These are phyloP conservation scores for Corythoichthys haematopterus DNA, from an alignment of 2,113 vertebrate genomes.

Conservation along the genomic window DNA sequence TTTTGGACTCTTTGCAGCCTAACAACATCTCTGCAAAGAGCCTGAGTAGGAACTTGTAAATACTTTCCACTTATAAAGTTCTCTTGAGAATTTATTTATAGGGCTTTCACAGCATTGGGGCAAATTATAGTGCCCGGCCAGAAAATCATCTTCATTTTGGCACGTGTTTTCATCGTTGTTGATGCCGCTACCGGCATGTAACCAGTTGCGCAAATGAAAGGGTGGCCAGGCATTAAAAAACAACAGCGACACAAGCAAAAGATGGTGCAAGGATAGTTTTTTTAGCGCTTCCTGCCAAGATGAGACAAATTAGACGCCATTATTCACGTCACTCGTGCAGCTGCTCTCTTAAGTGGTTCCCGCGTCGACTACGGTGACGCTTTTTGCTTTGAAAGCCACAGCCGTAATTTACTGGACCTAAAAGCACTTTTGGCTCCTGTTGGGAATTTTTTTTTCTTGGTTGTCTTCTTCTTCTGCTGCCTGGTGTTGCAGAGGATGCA, in stretches of 20 bases:
- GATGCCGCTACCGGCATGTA: slow-evolving; percentile 40
- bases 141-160: slow-evolving; percentile 52
- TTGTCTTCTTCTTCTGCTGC: slow-evolving; percentile 6
- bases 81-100: slow-evolving; percentile 62
- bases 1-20: slow-evolving; percentile 39
- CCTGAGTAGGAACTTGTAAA: slow-evolving; percentile 47
- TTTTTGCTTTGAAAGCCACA: slow-evolving; percentile 72
- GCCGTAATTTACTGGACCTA: slow-evolving; percentile 66
- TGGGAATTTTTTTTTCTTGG: slow-evolving; percentile 44
- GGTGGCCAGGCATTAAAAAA: slow-evolving; percentile 30
- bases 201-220: slow-evolving; percentile 53
- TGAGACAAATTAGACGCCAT: slow-evolving; percentile 75
- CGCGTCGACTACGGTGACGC: slow-evolving; percentile 70
- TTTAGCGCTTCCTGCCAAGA: slow-evolving; percentile 60
- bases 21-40: slow-evolving; percentile 19
- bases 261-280: slow-evolving; percentile 38
- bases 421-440: slow-evolving; percentile 52
- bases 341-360: slow-evolving; percentile 74
- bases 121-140: slow-evolving; percentile 54
- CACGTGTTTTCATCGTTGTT: slow-evolving; percentile 14
- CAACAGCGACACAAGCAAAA: slow-evolving; percentile 51
- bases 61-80: slow-evolving; percentile 62
- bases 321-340: slow-evolving; percentile 71
- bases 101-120: slow-evolving; percentile 51
- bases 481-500: slow-evolving; percentile 22